Evolutionary conservation across 2,797 vertebrate species (phyloP).

Genomic region (Octomys mimax): DNA sequence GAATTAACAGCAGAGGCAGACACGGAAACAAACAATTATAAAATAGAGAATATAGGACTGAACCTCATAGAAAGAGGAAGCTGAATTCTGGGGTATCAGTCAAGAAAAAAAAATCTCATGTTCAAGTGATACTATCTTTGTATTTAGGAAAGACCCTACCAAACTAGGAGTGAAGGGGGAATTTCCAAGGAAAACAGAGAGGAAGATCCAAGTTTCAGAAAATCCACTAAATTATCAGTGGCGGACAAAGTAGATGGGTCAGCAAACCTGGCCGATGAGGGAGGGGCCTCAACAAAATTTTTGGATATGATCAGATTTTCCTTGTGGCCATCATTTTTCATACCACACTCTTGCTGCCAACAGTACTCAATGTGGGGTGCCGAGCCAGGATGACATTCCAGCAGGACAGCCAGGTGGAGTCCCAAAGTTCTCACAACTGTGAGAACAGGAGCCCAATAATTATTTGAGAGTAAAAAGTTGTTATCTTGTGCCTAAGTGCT

Average conservation of each 20-base stretch:
- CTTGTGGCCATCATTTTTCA: not conserved
- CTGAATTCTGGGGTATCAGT: not conserved
- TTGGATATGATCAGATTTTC: no score
- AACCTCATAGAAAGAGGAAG: not conserved
- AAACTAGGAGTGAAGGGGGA: no score
- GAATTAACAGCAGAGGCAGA: not conserved
- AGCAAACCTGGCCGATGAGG: not conserved
- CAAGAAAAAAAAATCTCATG: not conserved
- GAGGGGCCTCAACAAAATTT: not conserved
- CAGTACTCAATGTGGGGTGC: not conserved
- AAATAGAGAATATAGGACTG: not conserved
- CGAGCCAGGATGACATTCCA: no score
- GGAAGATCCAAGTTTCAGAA: not conserved
- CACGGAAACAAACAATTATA: not conserved
- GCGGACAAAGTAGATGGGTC: fast-evolving
- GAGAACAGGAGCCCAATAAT: not conserved
- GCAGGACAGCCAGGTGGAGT: no score
- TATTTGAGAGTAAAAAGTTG: not conserved
- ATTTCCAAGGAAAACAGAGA: not conserved
- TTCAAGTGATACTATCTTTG: not conserved
- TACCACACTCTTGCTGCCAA: not conserved
- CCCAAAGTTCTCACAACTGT: fast-evolving
- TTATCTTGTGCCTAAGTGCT: not conserved
- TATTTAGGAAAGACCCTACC: not conserved
- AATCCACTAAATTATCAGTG: not conserved